Evolutionary conservation across 2,888 invertebrate genomes (phyloP), one percentile per base, ranked within the genome.

Genomic region (Hololepta plana): DNA sequence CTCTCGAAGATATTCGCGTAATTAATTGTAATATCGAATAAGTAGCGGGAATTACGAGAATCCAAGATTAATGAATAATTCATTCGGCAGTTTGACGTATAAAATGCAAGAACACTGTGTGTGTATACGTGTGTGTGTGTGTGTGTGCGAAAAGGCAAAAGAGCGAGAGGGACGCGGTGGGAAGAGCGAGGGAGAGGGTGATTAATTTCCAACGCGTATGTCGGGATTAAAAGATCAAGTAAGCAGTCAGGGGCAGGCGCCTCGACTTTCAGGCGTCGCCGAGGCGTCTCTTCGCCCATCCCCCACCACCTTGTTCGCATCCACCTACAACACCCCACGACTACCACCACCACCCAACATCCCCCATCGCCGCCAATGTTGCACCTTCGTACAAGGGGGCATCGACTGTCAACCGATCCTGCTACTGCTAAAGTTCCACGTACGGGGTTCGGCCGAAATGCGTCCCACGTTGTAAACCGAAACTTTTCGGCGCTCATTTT

Each of bases 171-270:
- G 23, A 8, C 8, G 13, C 19, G 24, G 24, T 11, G 21, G 15
- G 32, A 27, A 32, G 35, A 32, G 29, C 36, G 37, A 35, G 35
- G 34, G 35, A 36, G 38, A 36, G 46, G 47, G 53, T 52, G 53
- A 54, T 54, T 54, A 54, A 54, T 54, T 53, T 54, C 47, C 44
- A 42, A 41, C 51, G 51, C 49, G 52, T 51, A 53, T 50, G 52
- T 51, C 46, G 49, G 51, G 51, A 54, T 53, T 53, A 53, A 53
- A 48, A 53, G 53, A 52, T 54, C 51, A 49, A 49, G 51, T 43
- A 42, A 49, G 47, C 50, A 47, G 50, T 44, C 46, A 47, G 51
- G 45, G 49, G 47, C 48, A 48, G 49, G 49, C 51, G 51, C 51
- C 51, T 44, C 49, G 50, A 47, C 48, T 45, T 43, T 45, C 47